A percentile compares a stretch with the other conserved stretches of the same genome.
Evolutionary conservation across 2,797 vertebrate genomes (phyloP).

Genomic region (Anas georgica): DNA sequence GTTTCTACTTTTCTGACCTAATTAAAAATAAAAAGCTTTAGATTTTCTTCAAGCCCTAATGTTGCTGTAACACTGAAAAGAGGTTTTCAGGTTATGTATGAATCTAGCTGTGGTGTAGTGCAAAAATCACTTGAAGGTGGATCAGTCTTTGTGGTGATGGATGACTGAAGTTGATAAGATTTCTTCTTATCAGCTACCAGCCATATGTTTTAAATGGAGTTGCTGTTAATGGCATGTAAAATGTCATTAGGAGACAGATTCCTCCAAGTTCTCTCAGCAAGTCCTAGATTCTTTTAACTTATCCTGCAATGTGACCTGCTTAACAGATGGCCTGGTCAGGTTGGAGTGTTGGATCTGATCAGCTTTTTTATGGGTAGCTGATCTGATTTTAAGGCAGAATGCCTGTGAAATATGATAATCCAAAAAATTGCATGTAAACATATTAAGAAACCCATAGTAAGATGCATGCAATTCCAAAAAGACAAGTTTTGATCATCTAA

Average conservation of each 20-base stretch:
- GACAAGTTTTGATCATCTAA: background rate
- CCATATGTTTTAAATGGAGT: background rate
- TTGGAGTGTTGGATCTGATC: background rate
- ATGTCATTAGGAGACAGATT: background rate
- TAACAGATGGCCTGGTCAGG: background rate
- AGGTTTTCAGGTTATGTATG: background rate
- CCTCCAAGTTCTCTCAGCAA: background rate
- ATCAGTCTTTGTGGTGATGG: background rate
- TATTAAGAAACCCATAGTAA: background rate
- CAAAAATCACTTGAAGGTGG: background rate
- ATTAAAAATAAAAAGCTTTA: background rate
- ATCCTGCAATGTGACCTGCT: background rate
- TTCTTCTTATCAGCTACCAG: background rate
- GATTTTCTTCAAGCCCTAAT: background rate
- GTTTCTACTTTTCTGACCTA: background rate
- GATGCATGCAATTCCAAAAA: background rate
- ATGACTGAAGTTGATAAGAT: constrained; percentile 2
- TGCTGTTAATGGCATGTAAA: background rate
- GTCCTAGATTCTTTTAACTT: background rate
- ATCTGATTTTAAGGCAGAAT: background rate
- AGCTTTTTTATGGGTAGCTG: background rate
- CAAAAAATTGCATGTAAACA: background rate
- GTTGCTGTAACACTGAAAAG: background rate
- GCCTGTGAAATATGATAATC: background rate
- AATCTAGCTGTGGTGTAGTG: background rate